phyloP scores from a whole-genome alignment of 2,888 invertebrate species.

The Steromphala cineraria region DNA sequence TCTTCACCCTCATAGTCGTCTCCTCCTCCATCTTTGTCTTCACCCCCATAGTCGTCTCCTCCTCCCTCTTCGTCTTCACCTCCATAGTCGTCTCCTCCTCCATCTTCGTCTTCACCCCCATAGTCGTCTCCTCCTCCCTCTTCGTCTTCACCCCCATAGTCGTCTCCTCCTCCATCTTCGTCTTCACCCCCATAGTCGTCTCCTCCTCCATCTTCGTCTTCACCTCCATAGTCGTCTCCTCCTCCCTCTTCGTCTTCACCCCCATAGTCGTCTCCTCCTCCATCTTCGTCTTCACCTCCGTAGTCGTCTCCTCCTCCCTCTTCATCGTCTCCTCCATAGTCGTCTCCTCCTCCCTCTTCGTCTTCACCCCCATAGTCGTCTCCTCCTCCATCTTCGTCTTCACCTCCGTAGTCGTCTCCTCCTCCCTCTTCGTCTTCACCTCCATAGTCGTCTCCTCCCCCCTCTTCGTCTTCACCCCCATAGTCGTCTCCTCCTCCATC shows the following conservation, averaged over 20 bases:
- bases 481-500: constrained; percentile 20
- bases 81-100: background rate
- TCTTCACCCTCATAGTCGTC: background rate
- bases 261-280: background rate
- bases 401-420: background rate
- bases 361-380: constrained; percentile 1
- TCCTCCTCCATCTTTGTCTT: no score
- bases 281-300: background rate
- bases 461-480: background rate
- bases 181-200: constrained; percentile 14
- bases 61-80: background rate
- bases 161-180: background rate
- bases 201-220: background rate
- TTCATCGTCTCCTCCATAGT: background rate
- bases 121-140: constrained; percentile 1
- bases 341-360: no score
- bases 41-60: background rate
- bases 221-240: constrained; percentile 4
- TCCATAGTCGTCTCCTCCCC: no score
- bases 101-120: constrained; percentile 6
- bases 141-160: constrained; percentile 17
- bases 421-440: background rate
- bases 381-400: background rate
- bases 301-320: background rate
- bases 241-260: constrained; percentile 14